Conservation (phyloP, 2,888 invertebrate genomes). For the Phorcus lineatus region DNA sequence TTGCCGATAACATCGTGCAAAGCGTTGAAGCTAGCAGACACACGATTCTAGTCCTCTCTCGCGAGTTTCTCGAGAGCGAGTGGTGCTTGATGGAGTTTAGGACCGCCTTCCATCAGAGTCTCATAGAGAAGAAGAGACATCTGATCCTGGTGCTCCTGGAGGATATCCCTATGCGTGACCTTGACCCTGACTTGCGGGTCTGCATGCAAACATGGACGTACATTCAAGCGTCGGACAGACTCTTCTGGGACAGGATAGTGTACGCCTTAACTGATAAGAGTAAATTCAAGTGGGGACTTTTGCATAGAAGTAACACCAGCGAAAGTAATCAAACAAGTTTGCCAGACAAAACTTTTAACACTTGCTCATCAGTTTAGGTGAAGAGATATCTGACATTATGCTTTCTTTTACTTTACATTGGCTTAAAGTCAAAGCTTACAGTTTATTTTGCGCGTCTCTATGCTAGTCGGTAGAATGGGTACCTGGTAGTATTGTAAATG, state of each 20-base stretch:
- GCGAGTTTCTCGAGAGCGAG: conserved; percentile 92
- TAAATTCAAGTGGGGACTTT: not conserved
- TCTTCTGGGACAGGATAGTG: conserved; percentile 94
- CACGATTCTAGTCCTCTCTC: conserved; percentile 90
- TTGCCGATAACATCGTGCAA: conserved; percentile 90
- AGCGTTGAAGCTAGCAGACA: conserved; percentile 90
- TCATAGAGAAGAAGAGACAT: conserved; percentile 85
- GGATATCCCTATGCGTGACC: conserved; percentile 87
- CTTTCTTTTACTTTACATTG: no score
- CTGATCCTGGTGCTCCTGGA: conserved; percentile 89
- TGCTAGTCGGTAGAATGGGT: no score
- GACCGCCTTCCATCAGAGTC: conserved; percentile 87
- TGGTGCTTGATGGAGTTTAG: conserved; percentile 94
- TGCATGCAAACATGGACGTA: conserved; percentile 90
- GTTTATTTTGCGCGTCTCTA: no score
- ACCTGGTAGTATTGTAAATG: no score
- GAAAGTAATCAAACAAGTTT: no score
- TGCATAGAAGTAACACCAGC: no score
- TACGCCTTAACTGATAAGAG: conserved; percentile 84
- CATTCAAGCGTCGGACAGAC: conserved; percentile 90
- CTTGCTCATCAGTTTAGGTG: no score
- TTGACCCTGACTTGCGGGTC: conserved; percentile 89
- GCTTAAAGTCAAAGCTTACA: no score
- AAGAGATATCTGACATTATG: no score
- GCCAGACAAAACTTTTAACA: no score